Percentiles rank a stretch among this genome's conserved stretches.
phyloP scores from a whole-genome alignment of 2,797 vertebrate genomes.

The Melanotaenia parkinsoni region DNA sequence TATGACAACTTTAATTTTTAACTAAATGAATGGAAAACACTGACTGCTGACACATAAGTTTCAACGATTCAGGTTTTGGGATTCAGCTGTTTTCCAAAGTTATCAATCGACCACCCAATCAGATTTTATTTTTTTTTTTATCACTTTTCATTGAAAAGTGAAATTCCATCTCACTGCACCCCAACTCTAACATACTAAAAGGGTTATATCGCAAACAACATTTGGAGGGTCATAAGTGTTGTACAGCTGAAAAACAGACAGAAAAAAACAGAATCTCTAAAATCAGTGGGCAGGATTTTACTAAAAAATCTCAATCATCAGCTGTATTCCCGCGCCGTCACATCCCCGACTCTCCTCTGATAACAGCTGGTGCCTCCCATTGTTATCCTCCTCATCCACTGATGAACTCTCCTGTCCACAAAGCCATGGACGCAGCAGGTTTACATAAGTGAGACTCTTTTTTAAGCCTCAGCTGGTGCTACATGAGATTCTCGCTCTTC shows the following conservation, averaged over 20 bases:
- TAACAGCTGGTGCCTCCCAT: slow-evolving; percentile 51
- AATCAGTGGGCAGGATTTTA: slow-evolving; percentile 12
- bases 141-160: no score
- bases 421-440: slow-evolving; percentile 17
- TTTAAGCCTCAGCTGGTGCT: slow-evolving; percentile 6
- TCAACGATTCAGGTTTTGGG: background rate
- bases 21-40: no score
- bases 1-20: background rate
- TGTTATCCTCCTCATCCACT: slow-evolving; percentile 32
- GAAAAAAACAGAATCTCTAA: background rate
- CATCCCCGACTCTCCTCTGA: slow-evolving; percentile 38
- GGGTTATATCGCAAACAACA: no score
- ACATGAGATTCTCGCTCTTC: slow-evolving; percentile 6
- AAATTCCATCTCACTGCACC: no score
- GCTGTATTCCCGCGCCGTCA: slow-evolving; percentile 21
- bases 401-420: slow-evolving; percentile 42
- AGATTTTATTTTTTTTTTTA: no score
- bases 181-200: no score
- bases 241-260: background rate
- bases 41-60: background rate
- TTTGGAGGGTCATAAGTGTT: no score
- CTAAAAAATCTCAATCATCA: slow-evolving; percentile 27
- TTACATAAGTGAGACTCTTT: slow-evolving; percentile 30
- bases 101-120: no score
- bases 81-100: background rate